A percentile compares a stretch with the other conserved stretches of the same genome.
Evolutionary conservation across 2,113 vertebrate species (phyloP).

Genomic region (Hemibagrus wyckioides): DNA sequence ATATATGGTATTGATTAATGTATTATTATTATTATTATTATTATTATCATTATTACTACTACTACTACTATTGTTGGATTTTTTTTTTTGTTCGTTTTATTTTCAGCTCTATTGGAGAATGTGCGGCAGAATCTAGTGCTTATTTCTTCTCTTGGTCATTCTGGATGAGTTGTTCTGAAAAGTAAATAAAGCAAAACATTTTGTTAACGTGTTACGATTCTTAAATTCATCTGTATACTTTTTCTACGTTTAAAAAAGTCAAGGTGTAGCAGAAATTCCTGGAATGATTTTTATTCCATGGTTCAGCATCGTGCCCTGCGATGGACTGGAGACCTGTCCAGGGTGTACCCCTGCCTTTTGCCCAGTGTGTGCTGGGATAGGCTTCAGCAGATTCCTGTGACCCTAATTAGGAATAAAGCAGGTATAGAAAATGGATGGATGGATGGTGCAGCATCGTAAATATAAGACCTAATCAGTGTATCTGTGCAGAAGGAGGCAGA

Average conservation of each 20-base stretch:
- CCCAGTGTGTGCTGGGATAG: too few species aligned
- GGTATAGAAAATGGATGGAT: too few species aligned
- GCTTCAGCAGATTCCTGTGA: too few species aligned
- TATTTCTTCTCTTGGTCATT: slow-evolving; percentile 76
- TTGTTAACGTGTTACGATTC: slow-evolving; percentile 67
- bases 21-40: slow-evolving; percentile 69
- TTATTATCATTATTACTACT: slow-evolving; percentile 73
- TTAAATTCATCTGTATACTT: not conserved
- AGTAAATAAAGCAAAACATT: slow-evolving; percentile 78
- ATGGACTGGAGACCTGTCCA: too few species aligned
- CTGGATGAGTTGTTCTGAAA: slow-evolving; percentile 77
- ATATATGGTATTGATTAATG: slow-evolving; percentile 78
- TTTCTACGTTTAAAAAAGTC: not conserved
- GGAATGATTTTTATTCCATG: not conserved
- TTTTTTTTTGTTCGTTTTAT: slow-evolving; percentile 61
- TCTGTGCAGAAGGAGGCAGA: not conserved
- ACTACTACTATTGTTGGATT: slow-evolving; percentile 55
- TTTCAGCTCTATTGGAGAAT: slow-evolving; percentile 61
- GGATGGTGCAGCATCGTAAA: too few species aligned
- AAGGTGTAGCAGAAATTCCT: not conserved
- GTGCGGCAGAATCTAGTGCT: slow-evolving; percentile 65
- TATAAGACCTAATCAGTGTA: not conserved
- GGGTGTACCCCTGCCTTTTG: too few species aligned
- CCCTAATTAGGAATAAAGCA: too few species aligned
- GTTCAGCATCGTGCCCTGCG: not conserved